Conservation (phyloP, 2,113 vertebrate genomes). For the Grus americana region DNA sequence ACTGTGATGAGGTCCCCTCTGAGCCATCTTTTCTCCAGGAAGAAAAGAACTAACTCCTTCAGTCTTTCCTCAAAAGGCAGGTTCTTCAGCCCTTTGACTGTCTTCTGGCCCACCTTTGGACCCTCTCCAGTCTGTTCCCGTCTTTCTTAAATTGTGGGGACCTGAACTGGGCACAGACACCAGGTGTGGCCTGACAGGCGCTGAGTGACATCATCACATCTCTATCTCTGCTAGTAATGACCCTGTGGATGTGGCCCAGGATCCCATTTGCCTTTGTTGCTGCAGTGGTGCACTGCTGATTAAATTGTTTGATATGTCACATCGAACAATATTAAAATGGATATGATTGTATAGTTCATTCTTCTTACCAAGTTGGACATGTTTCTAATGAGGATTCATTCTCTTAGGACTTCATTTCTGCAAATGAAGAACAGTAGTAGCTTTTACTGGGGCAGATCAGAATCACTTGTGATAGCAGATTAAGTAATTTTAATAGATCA, state of each 20-base stretch:
- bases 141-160: neutral
- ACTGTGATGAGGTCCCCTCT: neutral
- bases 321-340: neutral
- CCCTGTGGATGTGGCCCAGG: neutral
- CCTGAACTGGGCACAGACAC: neutral
- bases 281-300: neutral
- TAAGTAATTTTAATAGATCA: neutral
- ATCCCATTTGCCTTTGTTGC: neutral
- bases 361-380: neutral
- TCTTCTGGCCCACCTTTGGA: neutral
- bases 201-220: neutral
- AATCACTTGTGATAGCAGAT: neutral
- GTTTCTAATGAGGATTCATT: neutral
- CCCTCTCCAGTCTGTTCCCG: fast-evolving
- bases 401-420: neutral
- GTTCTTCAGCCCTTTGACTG: neutral
- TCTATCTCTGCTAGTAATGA: neutral
- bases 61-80: neutral
- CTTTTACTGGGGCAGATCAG: neutral
- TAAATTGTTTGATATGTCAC: neutral
- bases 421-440: neutral
- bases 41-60: neutral
- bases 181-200: fast-evolving
- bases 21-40: neutral
- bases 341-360: neutral